Conservation (phyloP, 2,113 vertebrate genomes). For the Sturnus vulgaris region DNA sequence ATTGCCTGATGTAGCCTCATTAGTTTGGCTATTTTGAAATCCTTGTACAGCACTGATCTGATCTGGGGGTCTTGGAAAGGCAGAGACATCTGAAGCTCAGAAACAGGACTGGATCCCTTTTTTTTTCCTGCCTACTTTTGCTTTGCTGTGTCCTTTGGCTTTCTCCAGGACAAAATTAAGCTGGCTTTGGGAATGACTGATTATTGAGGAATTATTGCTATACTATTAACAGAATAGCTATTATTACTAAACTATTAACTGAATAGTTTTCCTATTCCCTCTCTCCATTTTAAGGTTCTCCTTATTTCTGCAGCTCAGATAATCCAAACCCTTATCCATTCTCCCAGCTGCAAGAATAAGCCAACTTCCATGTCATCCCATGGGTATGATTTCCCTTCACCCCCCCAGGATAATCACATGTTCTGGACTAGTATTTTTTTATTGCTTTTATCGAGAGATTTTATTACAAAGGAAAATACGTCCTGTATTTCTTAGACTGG, state of each 20-base stretch:
- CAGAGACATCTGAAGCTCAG: neutral
- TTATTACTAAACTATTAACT: neutral
- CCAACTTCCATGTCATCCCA: constrained; percentile 35
- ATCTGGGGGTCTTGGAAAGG: constrained; percentile 15
- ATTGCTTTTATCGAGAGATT: constrained; percentile 54
- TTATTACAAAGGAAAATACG: constrained; percentile 63
- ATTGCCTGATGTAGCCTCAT: neutral
- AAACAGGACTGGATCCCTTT: neutral
- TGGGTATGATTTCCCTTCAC: constrained; percentile 22
- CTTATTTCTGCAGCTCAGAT: neutral
- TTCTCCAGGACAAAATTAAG: neutral
- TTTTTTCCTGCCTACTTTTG: neutral
- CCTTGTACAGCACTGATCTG: neutral
- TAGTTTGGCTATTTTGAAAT: neutral
- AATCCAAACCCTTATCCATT: neutral
- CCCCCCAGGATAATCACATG: constrained; percentile 47
- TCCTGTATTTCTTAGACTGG: constrained; percentile 16
- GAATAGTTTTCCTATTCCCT: neutral
- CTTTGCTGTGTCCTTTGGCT: neutral
- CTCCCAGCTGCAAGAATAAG: neutral
- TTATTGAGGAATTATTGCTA: neutral
- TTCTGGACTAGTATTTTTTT: constrained; percentile 24
- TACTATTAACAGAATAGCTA: neutral
- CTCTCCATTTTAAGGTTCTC: neutral
- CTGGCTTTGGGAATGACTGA: neutral